These are phyloP conservation scores for Chamaedrilus cognettii DNA, from an alignment of 2,888 invertebrate species.

Conservation along the genomic window DNA sequence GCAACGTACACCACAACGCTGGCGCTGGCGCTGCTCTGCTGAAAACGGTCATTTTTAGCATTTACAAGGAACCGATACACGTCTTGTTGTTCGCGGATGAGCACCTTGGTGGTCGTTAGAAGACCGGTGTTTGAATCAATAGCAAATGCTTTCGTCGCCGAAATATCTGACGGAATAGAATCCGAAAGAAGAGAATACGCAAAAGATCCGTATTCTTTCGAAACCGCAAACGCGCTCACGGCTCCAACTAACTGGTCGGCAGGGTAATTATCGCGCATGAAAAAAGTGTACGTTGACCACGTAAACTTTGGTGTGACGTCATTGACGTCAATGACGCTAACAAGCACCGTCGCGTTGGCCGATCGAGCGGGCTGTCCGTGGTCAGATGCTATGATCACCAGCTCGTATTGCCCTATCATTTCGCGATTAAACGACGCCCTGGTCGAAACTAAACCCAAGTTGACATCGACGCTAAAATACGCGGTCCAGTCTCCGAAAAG, in stretches of 20 bases:
- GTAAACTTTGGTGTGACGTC: slow-evolving; percentile 82
- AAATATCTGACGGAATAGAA: not conserved
- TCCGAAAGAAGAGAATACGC: not conserved
- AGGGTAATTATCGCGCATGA: slow-evolving; percentile 4
- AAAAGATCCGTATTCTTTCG: slow-evolving; percentile 10
- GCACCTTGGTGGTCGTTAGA: not conserved
- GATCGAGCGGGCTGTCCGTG: not conserved
- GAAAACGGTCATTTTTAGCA: slow-evolving; percentile 1
- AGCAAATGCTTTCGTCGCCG: not conserved
- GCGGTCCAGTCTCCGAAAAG: not conserved
- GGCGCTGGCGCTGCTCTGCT: not conserved
- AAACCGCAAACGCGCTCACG: slow-evolving; percentile 12
- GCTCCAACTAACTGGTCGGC: not conserved
- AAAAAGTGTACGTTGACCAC: not conserved
- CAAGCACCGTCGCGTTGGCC: slow-evolving; percentile 44
- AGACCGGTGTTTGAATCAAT: slow-evolving; percentile 11
- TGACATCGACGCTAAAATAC: not conserved
- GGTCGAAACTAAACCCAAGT: not conserved
- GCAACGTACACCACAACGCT: slow-evolving; percentile 8
- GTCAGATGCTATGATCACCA: slow-evolving; percentile 1
- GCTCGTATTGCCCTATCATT: not conserved
- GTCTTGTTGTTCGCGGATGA: slow-evolving; percentile 15
- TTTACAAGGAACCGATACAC: slow-evolving; percentile 13
- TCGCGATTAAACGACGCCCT: slow-evolving; percentile 12
- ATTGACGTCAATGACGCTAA: slow-evolving; percentile 85